phyloP scores from a whole-genome alignment of 2,113 vertebrate species.

The Carettochelys insculpta region DNA sequence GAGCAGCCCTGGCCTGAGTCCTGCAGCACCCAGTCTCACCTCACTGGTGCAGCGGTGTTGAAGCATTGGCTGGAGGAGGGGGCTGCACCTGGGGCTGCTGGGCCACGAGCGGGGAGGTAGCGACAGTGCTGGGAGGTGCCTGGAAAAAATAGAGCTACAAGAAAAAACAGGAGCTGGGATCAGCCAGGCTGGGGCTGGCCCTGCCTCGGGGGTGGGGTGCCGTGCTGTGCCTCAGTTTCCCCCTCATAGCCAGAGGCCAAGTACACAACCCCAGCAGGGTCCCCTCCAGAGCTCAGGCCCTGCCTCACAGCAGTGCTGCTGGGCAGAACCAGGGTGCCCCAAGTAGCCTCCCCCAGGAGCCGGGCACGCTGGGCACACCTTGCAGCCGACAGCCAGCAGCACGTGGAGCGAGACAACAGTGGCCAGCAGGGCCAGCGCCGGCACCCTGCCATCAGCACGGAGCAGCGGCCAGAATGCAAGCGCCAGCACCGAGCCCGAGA shows the following conservation, averaged over 20 bases:
- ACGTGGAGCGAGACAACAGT: conserved; percentile 80
- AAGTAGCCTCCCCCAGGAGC: no score
- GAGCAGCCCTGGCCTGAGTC: background rate
- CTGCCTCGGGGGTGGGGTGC: no score
- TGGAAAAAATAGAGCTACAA: conserved; percentile 4
- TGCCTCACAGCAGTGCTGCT: no score
- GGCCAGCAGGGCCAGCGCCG: conserved; percentile 69
- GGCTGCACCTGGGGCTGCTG: background rate
- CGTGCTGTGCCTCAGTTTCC: background rate
- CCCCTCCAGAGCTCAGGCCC: no score
- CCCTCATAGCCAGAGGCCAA: background rate
- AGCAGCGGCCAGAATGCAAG: conserved; percentile 86
- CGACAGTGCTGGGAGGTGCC: background rate
- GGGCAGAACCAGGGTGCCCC: no score
- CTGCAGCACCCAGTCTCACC: background rate
- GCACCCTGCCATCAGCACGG: conserved; percentile 77
- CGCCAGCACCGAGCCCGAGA: conserved; percentile 82
- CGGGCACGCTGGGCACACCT: conserved; percentile 68
- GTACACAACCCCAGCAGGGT: no score
- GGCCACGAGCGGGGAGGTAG: background rate
- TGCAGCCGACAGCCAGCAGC: conserved; percentile 85
- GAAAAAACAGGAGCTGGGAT: background rate
- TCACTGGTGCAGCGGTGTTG: rapidly evolving
- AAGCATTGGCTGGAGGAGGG: background rate
- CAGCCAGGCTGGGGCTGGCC: background rate